A percentile compares a stretch with the other conserved stretches of the same genome.
Evolutionary conservation across 2,888 invertebrate genomes (phyloP).

Genomic region (Coleophora deauratella): DNA sequence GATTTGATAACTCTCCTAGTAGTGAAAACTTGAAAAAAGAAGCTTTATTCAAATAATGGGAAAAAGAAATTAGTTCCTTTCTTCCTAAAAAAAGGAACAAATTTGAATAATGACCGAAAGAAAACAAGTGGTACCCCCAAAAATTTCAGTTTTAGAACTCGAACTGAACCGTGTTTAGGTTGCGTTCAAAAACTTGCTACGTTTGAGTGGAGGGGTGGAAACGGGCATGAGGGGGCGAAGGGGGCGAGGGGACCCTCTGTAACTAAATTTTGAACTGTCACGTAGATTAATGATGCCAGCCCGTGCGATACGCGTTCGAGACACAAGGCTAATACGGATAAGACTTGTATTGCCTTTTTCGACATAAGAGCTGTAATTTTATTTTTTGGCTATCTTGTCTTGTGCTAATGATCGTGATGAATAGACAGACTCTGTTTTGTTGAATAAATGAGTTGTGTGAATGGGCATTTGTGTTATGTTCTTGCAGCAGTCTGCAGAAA

Average conservation of each 20-base stretch:
- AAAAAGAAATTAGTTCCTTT: no score
- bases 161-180: conserved; percentile 33
- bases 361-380: neutral
- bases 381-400: neutral
- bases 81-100: no score
- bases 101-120: neutral
- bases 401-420: neutral
- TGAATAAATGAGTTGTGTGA: no score
- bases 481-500: no score
- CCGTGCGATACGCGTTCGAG: conserved; percentile 74
- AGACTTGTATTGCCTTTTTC: conserved; percentile 18
- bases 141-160: conserved; percentile 10
- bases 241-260: conserved; percentile 58
- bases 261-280: conserved; percentile 76
- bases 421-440: no score
- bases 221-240: conserved; percentile 24
- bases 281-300: conserved; percentile 74
- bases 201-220: conserved; percentile 23
- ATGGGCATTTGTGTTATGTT: no score
- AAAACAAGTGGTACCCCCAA: neutral
- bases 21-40: no score
- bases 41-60: no score
- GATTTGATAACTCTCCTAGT: no score
- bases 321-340: conserved; percentile 55
- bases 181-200: conserved; percentile 60